These are phyloP conservation scores for Lottia scabra DNA, from an alignment of 2,888 invertebrate genomes.

Conservation along the genomic window DNA sequence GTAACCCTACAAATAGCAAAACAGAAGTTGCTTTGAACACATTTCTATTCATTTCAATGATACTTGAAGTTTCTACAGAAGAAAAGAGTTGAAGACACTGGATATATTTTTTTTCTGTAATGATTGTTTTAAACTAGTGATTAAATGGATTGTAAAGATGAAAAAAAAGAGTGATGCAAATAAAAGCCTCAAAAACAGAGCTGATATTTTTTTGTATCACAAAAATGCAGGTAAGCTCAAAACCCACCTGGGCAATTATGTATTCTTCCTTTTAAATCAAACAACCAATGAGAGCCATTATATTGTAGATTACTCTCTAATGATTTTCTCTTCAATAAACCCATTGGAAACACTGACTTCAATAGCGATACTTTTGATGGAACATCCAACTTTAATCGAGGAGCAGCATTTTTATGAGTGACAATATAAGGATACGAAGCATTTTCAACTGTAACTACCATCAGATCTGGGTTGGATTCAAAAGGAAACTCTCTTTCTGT, in stretches of 20 bases:
- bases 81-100: too few relatives aligned
- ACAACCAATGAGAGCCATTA: constrained; percentile 50
- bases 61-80: too few relatives aligned
- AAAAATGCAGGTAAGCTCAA: too few relatives aligned
- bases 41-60: too few relatives aligned
- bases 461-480: constrained; percentile 33
- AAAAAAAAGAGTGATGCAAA: too few relatives aligned
- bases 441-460: constrained; percentile 34
- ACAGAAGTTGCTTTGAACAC: too few relatives aligned
- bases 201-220: too few relatives aligned
- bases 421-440: constrained; percentile 43
- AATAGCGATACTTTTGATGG: constrained; percentile 51
- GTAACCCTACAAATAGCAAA: constrained; percentile 48
- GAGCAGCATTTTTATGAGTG: constrained; percentile 40
- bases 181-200: too few relatives aligned
- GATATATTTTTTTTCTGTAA: too few relatives aligned
- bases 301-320: constrained; percentile 56
- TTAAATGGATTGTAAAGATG: too few relatives aligned
- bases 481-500: constrained; percentile 44
- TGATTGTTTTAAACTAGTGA: too few relatives aligned
- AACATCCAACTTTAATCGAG: constrained; percentile 47
- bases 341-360: constrained; percentile 50
- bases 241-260: constrained; percentile 50
- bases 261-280: constrained; percentile 41
- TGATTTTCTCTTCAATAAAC: constrained; percentile 46